Percentiles rank a stretch among this genome's conserved stretches.
Conservation (phyloP, 1,140 invertebrate species). For the Penaeus chinensis region DNA sequence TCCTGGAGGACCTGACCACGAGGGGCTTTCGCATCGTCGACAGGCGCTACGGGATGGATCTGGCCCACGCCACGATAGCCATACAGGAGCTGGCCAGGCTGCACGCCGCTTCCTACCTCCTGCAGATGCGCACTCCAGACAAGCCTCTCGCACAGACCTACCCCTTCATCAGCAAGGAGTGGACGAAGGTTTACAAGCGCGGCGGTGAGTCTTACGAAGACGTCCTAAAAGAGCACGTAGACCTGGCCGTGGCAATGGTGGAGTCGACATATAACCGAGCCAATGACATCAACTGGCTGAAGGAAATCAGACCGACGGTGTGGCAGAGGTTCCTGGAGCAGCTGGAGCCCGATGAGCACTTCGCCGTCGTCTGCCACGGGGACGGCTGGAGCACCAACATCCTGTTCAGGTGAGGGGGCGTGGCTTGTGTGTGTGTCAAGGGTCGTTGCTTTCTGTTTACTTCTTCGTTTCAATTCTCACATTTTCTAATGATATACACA, state of each 20-base stretch:
- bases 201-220: too few species aligned
- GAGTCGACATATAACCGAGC: background rate
- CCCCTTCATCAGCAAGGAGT: slow-evolving; percentile 17
- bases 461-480: too few species aligned
- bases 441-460: too few species aligned
- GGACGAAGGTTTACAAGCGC: slow-evolving; percentile 27
- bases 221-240: too few species aligned
- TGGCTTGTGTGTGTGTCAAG: too few species aligned
- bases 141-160: background rate
- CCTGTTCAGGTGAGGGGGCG: too few species aligned
- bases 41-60: background rate
- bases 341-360: background rate
- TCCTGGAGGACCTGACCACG: slow-evolving; percentile 28
- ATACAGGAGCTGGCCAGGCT: slow-evolving; percentile 38
- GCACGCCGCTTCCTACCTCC: slow-evolving; percentile 31
- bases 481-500: too few species aligned
- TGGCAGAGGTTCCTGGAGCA: background rate
- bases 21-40: slow-evolving; percentile 23
- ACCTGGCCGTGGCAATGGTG: background rate
- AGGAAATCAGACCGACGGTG: background rate
- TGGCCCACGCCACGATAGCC: slow-evolving; percentile 15
- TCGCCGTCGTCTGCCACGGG: background rate
- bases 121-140: background rate
- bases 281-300: slow-evolving; percentile 17
- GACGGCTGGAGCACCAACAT: too few species aligned